Evolutionary conservation across 2,888 invertebrate genomes (phyloP), one percentile per base, ranked within the genome.

Genomic region (Caenorhabditis wallacei): DNA sequence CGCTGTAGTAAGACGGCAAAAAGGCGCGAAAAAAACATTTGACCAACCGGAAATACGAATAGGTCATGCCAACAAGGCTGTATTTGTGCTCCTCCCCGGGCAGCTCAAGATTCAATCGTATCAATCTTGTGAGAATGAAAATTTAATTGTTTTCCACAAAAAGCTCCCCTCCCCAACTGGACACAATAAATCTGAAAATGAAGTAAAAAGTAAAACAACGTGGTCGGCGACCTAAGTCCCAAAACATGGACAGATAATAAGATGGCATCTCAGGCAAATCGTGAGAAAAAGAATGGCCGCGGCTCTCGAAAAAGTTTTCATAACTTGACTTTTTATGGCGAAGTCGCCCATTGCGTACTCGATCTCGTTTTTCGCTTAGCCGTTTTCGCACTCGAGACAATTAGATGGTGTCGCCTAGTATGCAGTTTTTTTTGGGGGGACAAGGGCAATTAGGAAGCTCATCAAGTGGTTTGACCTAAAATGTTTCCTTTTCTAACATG

Each of bases 281-380:
- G 78, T 78, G 78, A 78, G 78, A 78, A 78, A 69, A 61, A 66
- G 64, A 69, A n/a, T n/a, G n/a, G n/a, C n/a, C n/a, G n/a, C 69
- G 59, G n/a, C 59, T 59, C 61, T 16, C 51, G 24, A 53, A 37
- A n/a, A 63, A 43, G 20, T 53, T 53, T 69, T 61, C 76, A 51
- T 59, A 22, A 64, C n/a, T 64, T 64, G 48, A 53, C 66, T 66
- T 66, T n/a, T 48, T 35, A 53, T 66, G 37, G 37, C n/a, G 7
- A 30, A 48, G 46, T 18, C 18, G 46, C 18, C 54, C 54, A n/a
- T 35, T 51, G 16, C 43, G 63, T 46, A 46, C 26, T 8, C 16
- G 26, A 26, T 18, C 13, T 18, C 26, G n/a, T 22, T 16, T 22
- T 61, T 63, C 53, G 43, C 53, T 61, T 69, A 30, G 26, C 37